Conservation (phyloP, 2,113 vertebrate genomes). For the Penelope pileata region DNA sequence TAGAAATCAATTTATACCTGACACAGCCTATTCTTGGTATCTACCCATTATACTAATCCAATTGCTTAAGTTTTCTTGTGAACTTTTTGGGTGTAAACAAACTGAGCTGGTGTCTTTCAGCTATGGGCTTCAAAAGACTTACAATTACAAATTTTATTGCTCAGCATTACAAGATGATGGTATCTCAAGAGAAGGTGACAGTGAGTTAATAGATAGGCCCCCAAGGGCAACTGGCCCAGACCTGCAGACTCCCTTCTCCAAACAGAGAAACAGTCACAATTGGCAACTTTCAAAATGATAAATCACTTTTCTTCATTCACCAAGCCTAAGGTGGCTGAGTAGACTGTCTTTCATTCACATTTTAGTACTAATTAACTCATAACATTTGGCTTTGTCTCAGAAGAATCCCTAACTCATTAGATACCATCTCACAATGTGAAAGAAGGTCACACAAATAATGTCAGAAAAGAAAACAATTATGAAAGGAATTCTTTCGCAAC, state of each 20-base stretch:
- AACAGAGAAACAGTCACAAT: slow-evolving; percentile 73
- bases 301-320: slow-evolving; percentile 62
- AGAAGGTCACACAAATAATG: slow-evolving; percentile 1
- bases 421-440: not conserved
- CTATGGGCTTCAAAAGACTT: slow-evolving; percentile 69
- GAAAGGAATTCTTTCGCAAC: not conserved
- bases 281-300: slow-evolving; percentile 72
- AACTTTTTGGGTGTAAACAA: slow-evolving; percentile 72
- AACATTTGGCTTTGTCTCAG: slow-evolving; percentile 32
- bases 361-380: slow-evolving; percentile 61
- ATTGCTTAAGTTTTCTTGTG: slow-evolving; percentile 52
- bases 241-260: slow-evolving; percentile 76
- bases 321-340: not conserved
- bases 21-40: not conserved
- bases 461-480: not conserved
- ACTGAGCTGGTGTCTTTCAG: slow-evolving; percentile 54
- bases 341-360: slow-evolving; percentile 46
- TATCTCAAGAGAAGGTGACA: slow-evolving; percentile 76
- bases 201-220: slow-evolving; percentile 74
- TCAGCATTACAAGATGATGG: slow-evolving; percentile 74
- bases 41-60: not conserved
- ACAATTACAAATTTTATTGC: slow-evolving; percentile 78
- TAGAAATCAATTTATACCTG: not conserved
- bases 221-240: slow-evolving; percentile 69
- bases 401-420: not conserved